Evolutionary conservation across 2,888 invertebrate genomes (phyloP).

Genomic region (Emmelina monodactyla): DNA sequence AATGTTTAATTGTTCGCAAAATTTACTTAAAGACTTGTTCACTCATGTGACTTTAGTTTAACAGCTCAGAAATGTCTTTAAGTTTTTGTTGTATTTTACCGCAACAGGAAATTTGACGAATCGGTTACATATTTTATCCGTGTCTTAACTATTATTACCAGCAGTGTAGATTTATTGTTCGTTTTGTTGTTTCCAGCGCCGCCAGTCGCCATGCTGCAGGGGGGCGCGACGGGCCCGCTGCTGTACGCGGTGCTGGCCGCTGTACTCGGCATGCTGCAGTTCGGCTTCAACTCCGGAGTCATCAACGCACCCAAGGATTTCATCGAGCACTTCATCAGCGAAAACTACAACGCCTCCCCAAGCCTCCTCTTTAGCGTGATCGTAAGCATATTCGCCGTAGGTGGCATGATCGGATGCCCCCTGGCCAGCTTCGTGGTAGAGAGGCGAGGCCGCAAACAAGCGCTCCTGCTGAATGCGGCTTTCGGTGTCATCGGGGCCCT

Average conservation of each 20-base stretch:
- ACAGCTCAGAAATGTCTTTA: too few relatives aligned
- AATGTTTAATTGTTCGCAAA: too few relatives aligned
- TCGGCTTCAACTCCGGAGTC: slow-evolving; percentile 76
- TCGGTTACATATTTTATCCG: too few relatives aligned
- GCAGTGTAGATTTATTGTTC: too few relatives aligned
- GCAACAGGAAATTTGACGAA: too few relatives aligned
- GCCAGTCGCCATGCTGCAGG: slow-evolving; percentile 34
- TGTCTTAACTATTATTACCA: too few relatives aligned
- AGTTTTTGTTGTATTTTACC: too few relatives aligned
- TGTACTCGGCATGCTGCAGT: slow-evolving; percentile 75
- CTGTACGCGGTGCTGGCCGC: slow-evolving; percentile 71
- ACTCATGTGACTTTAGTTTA: too few relatives aligned
- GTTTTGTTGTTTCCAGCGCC: too few relatives aligned
- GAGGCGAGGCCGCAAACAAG: slow-evolving; percentile 72
- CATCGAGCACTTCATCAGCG: slow-evolving; percentile 69
- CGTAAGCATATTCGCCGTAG: slow-evolving; percentile 79
- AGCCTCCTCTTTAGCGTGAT: slow-evolving; percentile 69
- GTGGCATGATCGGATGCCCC: slow-evolving; percentile 81
- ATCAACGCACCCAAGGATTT: slow-evolving; percentile 72
- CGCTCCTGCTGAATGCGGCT: slow-evolving; percentile 69
- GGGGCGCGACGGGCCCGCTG: slow-evolving; percentile 68
- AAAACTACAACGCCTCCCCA: slow-evolving; percentile 57
- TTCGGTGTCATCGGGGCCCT: slow-evolving; percentile 71
- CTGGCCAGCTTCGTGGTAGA: slow-evolving; percentile 77
- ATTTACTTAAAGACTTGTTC: too few relatives aligned